These are phyloP conservation scores for Octonoba sinensis DNA, from an alignment of 2,888 invertebrate species.

Conservation along the genomic window DNA sequence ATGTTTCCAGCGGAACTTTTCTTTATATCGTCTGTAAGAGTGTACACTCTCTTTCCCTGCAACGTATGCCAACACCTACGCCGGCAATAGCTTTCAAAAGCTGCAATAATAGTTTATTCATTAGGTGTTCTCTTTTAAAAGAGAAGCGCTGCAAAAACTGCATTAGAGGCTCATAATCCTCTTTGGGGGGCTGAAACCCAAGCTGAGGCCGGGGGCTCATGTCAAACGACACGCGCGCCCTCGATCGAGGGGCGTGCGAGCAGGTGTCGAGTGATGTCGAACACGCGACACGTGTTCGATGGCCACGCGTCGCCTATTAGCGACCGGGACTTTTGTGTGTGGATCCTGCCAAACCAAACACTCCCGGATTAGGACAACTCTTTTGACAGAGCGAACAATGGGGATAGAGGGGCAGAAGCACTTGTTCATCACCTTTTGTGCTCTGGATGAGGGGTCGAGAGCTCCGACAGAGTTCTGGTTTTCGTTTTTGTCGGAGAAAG, in stretches of 20 bases:
- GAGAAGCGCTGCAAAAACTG: no score
- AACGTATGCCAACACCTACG: no score
- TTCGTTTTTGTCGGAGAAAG: no score
- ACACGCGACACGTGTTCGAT: conserved; percentile 37
- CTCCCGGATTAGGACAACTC: conserved; percentile 26
- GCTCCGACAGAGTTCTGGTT: neutral
- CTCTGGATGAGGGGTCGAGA: no score
- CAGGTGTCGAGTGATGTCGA: conserved; percentile 7
- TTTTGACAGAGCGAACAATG: neutral
- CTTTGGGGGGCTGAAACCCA: no score
- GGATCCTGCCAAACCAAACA: conserved; percentile 49
- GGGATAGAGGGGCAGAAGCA: neutral
- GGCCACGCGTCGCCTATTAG: conserved; percentile 48
- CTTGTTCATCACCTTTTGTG: neutral
- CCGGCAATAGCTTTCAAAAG: no score
- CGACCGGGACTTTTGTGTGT: conserved; percentile 39
- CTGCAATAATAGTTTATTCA: no score
- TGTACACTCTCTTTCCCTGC: no score
- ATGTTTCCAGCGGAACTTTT: no score
- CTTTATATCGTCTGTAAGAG: no score
- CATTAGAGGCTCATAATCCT: no score
- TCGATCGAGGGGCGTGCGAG: conserved; percentile 27
- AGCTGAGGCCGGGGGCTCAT: neutral
- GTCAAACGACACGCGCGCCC: conserved; percentile 50
- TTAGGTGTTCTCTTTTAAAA: no score